Conservation (phyloP, 2,888 invertebrate species). For the Andrena camellia region DNA sequence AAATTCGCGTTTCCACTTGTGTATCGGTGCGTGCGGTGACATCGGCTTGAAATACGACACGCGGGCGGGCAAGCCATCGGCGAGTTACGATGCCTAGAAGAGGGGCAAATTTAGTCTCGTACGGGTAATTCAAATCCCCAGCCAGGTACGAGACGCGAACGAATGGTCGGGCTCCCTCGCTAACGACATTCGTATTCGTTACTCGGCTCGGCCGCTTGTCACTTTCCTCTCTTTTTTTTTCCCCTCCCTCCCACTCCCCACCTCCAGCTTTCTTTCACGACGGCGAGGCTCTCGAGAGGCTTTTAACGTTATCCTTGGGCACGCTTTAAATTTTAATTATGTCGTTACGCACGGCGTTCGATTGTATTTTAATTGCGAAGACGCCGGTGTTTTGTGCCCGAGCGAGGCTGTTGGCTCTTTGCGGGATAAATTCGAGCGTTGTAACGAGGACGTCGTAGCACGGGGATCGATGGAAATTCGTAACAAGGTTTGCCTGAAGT, state of each 20-base stretch:
- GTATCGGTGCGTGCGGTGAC: slow-evolving; percentile 68
- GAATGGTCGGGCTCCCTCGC: slow-evolving; percentile 17
- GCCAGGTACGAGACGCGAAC: slow-evolving; percentile 19
- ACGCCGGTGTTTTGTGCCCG: neutral
- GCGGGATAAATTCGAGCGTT: neutral
- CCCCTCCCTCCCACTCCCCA: neutral
- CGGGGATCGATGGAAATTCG: neutral
- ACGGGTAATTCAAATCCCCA: slow-evolving; percentile 58
- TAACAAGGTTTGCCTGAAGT: neutral
- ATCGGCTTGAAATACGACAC: slow-evolving; percentile 67
- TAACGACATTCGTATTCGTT: slow-evolving; percentile 46
- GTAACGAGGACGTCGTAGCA: neutral
- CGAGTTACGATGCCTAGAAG: slow-evolving; percentile 51
- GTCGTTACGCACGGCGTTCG: neutral
- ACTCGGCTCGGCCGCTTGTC: neutral
- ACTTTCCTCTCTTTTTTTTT: neutral
- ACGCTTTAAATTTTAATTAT: slow-evolving; percentile 9
- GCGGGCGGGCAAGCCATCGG: slow-evolving; percentile 57
- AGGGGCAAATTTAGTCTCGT: slow-evolving; percentile 56
- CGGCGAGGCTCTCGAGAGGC: neutral
- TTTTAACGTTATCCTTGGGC: neutral
- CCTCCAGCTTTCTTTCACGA: no score
- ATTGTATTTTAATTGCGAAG: neutral
- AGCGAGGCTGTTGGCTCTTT: neutral
- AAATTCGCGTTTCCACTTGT: slow-evolving; percentile 70